These are phyloP conservation scores for Pyrgus malvae DNA, from an alignment of 2,888 invertebrate species.

Conservation along the genomic window DNA sequence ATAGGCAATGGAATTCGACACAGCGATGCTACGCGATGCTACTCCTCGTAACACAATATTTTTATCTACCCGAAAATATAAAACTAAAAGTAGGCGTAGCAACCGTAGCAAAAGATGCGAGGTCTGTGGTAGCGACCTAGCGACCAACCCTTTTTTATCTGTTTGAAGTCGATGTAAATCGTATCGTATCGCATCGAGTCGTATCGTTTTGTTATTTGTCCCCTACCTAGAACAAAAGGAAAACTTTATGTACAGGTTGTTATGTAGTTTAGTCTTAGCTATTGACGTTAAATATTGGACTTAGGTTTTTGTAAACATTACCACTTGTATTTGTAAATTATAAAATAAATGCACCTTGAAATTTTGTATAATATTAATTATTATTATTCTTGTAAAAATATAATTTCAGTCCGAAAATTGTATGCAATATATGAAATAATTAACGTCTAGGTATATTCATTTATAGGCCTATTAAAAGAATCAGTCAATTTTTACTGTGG, in stretches of 20 bases:
- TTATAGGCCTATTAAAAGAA: slow-evolving; percentile 22
- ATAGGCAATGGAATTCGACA: too few relatives aligned
- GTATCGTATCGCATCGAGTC: too few relatives aligned
- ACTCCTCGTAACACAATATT: too few relatives aligned
- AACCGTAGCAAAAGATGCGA: too few relatives aligned
- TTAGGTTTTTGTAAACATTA: slow-evolving; percentile 15
- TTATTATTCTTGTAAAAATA: slow-evolving; percentile 7
- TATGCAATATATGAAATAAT: slow-evolving; percentile 29
- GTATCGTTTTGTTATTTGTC: too few relatives aligned
- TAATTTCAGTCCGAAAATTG: slow-evolving; percentile 20
- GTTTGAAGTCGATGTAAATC: too few relatives aligned
- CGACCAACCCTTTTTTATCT: too few relatives aligned
- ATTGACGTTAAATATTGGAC: not conserved
- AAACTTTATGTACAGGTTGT: not conserved
- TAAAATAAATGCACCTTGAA: slow-evolving; percentile 8
- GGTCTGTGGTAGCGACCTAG: too few relatives aligned
- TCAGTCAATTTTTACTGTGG: slow-evolving; percentile 60
- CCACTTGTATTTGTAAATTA: slow-evolving; percentile 24
- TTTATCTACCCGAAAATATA: too few relatives aligned
- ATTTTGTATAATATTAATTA: slow-evolving; percentile 10
- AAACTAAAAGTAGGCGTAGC: too few relatives aligned
- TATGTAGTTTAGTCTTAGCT: not conserved
- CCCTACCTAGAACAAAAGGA: too few relatives aligned
- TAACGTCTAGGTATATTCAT: slow-evolving; percentile 16
- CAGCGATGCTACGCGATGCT: too few relatives aligned